Conservation (phyloP, 2,888 invertebrate species). For the Meghimatium bilineatum region DNA sequence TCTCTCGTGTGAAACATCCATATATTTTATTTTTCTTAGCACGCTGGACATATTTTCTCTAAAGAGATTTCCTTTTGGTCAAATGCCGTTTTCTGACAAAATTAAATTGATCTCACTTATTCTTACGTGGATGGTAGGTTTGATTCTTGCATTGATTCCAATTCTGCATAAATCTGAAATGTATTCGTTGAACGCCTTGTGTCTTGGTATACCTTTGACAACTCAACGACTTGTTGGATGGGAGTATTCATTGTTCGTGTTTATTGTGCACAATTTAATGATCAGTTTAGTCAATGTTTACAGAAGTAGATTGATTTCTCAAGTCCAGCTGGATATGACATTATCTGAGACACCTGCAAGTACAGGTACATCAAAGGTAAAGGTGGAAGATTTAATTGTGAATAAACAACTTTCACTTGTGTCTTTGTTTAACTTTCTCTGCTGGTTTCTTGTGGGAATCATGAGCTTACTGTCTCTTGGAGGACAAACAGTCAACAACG, state of each 20-base stretch:
- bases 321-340: no score
- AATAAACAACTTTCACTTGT: no score
- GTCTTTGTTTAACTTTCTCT: no score
- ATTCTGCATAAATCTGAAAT: neutral
- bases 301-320: no score
- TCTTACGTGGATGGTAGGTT: neutral
- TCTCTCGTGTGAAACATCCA: slow-evolving; percentile 80
- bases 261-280: neutral
- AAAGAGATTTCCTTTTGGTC: neutral
- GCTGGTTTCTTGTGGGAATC: no score
- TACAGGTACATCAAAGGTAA: no score
- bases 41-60: neutral
- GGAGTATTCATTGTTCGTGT: neutral
- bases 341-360: no score
- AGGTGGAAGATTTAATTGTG: no score
- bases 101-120: neutral
- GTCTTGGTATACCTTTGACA: neutral
- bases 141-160: neutral
- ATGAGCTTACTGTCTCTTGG: no score
- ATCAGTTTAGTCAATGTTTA: neutral
- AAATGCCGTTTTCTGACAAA: no score
- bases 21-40: neutral
- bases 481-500: no score
- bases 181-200: neutral
- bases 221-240: neutral